Evolutionary conservation across 2,113 vertebrate genomes (phyloP).

Genomic region (Larimichthys crocea): DNA sequence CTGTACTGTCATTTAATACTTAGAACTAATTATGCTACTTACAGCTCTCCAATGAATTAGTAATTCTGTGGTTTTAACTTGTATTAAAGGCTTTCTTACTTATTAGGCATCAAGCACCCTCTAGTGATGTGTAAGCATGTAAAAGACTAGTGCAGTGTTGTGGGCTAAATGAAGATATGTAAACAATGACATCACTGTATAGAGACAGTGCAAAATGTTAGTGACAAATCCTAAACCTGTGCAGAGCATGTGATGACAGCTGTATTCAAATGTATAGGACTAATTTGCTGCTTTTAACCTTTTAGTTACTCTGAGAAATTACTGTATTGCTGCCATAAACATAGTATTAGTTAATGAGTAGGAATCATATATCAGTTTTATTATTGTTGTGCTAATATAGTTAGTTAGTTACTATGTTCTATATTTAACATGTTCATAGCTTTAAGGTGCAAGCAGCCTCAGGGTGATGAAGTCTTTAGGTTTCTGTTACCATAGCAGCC

Average conservation of each 20-base stretch:
- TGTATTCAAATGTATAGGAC: neutral
- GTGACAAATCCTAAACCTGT: neutral
- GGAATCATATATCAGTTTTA: neutral
- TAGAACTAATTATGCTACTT: neutral
- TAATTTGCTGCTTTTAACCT: neutral
- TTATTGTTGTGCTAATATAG: neutral
- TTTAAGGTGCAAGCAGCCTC: constrained; percentile 3
- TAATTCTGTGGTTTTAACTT: neutral
- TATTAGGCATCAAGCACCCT: constrained; percentile 9
- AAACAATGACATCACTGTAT: neutral
- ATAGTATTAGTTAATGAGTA: neutral
- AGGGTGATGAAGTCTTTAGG: constrained; percentile 11
- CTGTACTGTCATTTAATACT: neutral
- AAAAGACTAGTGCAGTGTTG: neutral
- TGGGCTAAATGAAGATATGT: neutral
- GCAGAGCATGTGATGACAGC: neutral
- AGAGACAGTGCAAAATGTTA: neutral
- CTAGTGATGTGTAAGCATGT: constrained; percentile 24
- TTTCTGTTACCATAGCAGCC: constrained; percentile 60
- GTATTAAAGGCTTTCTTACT: neutral
- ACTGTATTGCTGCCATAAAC: neutral
- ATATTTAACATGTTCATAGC: constrained; percentile 5
- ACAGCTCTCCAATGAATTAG: neutral
- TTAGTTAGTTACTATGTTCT: neutral
- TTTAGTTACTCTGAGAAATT: neutral